Conservation (phyloP, 2,888 invertebrate species). For the Uropetala carovei region DNA sequence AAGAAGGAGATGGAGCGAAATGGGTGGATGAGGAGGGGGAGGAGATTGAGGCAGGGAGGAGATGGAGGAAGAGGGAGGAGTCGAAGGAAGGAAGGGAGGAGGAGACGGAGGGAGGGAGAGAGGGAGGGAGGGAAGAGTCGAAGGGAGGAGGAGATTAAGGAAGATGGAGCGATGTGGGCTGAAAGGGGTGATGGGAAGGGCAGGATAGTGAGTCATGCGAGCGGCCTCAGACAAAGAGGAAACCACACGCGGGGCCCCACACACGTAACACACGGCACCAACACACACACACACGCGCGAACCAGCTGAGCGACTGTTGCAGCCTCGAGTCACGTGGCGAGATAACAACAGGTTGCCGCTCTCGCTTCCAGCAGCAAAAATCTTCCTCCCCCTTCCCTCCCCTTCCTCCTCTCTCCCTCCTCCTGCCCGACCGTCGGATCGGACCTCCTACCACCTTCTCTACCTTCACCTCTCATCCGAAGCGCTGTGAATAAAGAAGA, state of each 20-base stretch:
- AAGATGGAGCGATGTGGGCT: neutral
- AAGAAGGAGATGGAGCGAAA: too few relatives aligned
- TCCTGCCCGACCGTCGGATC: too few relatives aligned
- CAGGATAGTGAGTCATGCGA: constrained; percentile 43
- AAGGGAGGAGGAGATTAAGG: too few relatives aligned
- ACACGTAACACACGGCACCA: constrained; percentile 15
- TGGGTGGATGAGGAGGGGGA: too few relatives aligned
- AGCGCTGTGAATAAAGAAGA: too few relatives aligned
- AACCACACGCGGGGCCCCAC: neutral
- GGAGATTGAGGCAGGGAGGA: too few relatives aligned
- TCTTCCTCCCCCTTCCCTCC: neutral
- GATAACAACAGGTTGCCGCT: constrained; percentile 54
- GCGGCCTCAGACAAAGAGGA: constrained; percentile 43
- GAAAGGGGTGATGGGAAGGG: neutral
- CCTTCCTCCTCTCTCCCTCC: neutral
- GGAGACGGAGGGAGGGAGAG: too few relatives aligned
- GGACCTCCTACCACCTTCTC: too few relatives aligned
- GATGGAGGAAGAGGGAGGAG: too few relatives aligned
- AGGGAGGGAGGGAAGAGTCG: too few relatives aligned
- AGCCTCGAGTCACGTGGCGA: constrained; percentile 33
- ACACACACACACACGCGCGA: neutral
- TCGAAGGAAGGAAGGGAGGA: too few relatives aligned
- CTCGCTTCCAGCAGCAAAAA: constrained; percentile 30
- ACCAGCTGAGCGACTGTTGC: constrained; percentile 49
- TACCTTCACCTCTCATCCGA: too few relatives aligned